Evolutionary conservation across 2,113 vertebrate genomes (phyloP).

Genomic region (Hirundichthys speculiger): DNA sequence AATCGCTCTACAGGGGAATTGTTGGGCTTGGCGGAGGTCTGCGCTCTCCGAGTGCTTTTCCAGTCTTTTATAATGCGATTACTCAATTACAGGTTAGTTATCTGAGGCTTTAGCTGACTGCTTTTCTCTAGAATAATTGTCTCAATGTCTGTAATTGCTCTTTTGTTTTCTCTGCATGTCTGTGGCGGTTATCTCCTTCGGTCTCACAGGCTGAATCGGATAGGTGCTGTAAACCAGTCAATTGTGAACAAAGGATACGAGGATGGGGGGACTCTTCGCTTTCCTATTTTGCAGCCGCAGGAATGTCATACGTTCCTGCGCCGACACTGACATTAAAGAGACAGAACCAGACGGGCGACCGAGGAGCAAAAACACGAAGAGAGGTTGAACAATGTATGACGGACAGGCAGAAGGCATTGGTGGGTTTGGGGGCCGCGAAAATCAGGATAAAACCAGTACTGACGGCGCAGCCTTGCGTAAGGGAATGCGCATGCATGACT

Average conservation of each 20-base stretch:
- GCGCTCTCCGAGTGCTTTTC: too few species aligned
- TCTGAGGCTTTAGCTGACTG: constrained; percentile 34
- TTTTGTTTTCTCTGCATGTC: constrained; percentile 41
- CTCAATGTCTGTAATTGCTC: constrained; percentile 45
- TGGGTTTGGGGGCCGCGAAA: constrained; percentile 17
- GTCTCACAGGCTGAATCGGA: constrained; percentile 35
- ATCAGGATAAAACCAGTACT: constrained; percentile 52
- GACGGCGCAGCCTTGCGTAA: constrained; percentile 60
- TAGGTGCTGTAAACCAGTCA: constrained; percentile 49
- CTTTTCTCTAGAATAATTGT: constrained; percentile 30
- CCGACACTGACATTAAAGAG: constrained; percentile 45
- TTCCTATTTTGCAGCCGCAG: constrained; percentile 53
- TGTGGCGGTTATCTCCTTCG: constrained; percentile 36
- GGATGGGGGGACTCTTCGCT: constrained; percentile 48
- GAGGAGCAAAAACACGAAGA: constrained; percentile 40
- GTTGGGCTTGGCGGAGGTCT: too few species aligned
- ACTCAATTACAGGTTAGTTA: constrained; percentile 60
- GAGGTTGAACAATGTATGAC: constrained; percentile 43
- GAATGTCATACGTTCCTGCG: constrained; percentile 64
- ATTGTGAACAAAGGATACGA: constrained; percentile 44
- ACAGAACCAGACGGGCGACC: constrained; percentile 41
- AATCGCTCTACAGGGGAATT: too few species aligned
- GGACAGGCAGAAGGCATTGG: constrained; percentile 6
- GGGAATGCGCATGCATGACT: constrained; percentile 46
- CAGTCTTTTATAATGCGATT: constrained; percentile 42